Evolutionary conservation across 37 sponge, comb jelly and placozoan species (phyloP).

Genomic region (Ephydatia muelleri): DNA sequence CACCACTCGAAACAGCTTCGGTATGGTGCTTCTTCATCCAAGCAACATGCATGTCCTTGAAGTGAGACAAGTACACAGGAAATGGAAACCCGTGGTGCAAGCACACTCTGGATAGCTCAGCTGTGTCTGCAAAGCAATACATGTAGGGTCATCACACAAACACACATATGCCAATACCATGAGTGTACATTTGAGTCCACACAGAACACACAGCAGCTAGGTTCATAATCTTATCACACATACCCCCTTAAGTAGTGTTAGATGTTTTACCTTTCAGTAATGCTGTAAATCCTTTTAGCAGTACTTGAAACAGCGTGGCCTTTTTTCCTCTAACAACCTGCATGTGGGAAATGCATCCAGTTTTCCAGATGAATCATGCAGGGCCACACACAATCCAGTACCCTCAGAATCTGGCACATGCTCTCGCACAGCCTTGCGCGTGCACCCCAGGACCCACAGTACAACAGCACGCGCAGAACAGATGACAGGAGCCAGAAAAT

Average conservation of each 20-base stretch:
- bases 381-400: background rate
- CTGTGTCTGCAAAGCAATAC: background rate
- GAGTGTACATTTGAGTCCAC: background rate
- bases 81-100: background rate
- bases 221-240: background rate
- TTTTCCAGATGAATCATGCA: background rate
- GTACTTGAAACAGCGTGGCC: background rate
- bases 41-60: background rate
- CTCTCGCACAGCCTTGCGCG: background rate
- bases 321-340: background rate
- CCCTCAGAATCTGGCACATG: background rate
- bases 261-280: background rate
- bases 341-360: background rate
- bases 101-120: background rate
- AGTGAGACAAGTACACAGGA: constrained; percentile 31
- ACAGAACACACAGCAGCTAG: background rate
- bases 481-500: background rate
- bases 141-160: background rate
- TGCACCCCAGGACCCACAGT: background rate
- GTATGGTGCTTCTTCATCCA: background rate
- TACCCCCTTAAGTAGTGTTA: background rate
- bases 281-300: background rate
- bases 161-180: background rate
- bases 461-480: background rate
- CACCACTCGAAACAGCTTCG: background rate